Evolutionary conservation across 2,888 invertebrate species (phyloP).

Genomic region (Trachelus tabidus): DNA sequence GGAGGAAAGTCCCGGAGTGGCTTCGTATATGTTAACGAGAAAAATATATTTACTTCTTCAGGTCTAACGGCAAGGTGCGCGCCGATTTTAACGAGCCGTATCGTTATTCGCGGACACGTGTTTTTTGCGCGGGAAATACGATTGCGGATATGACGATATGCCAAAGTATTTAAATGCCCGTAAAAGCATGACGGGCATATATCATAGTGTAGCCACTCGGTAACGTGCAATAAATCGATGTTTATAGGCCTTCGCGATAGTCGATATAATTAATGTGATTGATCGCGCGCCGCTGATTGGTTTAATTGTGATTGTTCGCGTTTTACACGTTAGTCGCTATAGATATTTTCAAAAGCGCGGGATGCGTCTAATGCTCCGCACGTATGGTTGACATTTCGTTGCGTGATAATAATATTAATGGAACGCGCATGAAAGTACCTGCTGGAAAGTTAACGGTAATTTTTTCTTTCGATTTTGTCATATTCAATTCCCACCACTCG

Average conservation of each 20-base stretch:
- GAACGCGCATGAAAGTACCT: neutral
- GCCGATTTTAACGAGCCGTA: neutral
- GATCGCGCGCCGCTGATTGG: constrained; percentile 38
- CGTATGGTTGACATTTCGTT: neutral
- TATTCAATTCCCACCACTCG: neutral
- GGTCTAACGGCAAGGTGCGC: neutral
- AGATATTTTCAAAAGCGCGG: neutral
- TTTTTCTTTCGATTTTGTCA: neutral
- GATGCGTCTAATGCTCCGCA: neutral
- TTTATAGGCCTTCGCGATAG: constrained; percentile 21
- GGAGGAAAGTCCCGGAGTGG: neutral
- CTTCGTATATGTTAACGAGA: neutral
- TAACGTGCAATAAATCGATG: constrained; percentile 27
- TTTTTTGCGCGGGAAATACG: neutral
- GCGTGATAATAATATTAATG: neutral
- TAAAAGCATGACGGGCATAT: neutral
- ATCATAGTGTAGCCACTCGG: neutral
- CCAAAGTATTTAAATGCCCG: neutral
- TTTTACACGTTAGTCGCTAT: constrained; percentile 10
- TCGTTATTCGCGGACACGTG: neutral
- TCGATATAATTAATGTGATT: constrained; percentile 31
- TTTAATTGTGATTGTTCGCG: constrained; percentile 39
- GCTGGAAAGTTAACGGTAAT: neutral
- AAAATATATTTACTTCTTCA: neutral
- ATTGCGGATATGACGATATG: neutral